These are phyloP conservation scores for Drosophila quadrilineata DNA, from an alignment of 1,140 invertebrate genomes.

Conservation along the genomic window DNA sequence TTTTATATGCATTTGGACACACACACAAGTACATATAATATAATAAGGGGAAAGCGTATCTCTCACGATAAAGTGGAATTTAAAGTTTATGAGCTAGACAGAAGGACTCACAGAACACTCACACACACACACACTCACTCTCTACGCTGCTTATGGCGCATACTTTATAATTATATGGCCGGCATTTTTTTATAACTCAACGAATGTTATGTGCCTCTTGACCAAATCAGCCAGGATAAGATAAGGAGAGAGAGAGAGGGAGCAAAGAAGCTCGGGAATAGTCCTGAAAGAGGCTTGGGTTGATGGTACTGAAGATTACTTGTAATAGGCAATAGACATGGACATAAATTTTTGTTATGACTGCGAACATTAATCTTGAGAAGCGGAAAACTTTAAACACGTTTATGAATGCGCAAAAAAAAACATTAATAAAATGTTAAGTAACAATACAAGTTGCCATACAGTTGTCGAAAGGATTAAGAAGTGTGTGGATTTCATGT, in stretches of 20 bases:
- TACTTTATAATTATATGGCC: slow-evolving; percentile 63
- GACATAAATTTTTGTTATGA: slow-evolving; percentile 27
- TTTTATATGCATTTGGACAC: slow-evolving; percentile 16
- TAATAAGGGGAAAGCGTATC: slow-evolving; percentile 52
- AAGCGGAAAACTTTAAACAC: neutral
- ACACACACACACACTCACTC: too few relatives aligned
- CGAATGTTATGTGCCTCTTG: slow-evolving; percentile 40
- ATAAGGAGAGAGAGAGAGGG: neutral
- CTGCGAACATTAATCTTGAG: neutral
- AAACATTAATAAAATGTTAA: too few relatives aligned
- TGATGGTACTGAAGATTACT: slow-evolving; percentile 31
- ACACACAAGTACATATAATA: slow-evolving; percentile 30
- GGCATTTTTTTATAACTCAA: slow-evolving; percentile 53
- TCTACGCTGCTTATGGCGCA: slow-evolving; percentile 18
- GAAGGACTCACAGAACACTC: slow-evolving; percentile 20
- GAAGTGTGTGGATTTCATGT: neutral
- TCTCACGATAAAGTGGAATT: slow-evolving; percentile 69
- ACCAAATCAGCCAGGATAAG: slow-evolving; percentile 24
- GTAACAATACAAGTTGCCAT: too few relatives aligned
- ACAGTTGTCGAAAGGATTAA: neutral
- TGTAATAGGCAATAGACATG: slow-evolving; percentile 42
- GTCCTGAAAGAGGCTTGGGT: neutral
- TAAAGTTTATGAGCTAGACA: slow-evolving; percentile 71
- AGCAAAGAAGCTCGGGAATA: too few relatives aligned
- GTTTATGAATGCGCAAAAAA: slow-evolving; percentile 3